Base-by-base conservation (phyloP, 2,888 invertebrate genomes). In the Acanthoscelides obtectus region DNA sequence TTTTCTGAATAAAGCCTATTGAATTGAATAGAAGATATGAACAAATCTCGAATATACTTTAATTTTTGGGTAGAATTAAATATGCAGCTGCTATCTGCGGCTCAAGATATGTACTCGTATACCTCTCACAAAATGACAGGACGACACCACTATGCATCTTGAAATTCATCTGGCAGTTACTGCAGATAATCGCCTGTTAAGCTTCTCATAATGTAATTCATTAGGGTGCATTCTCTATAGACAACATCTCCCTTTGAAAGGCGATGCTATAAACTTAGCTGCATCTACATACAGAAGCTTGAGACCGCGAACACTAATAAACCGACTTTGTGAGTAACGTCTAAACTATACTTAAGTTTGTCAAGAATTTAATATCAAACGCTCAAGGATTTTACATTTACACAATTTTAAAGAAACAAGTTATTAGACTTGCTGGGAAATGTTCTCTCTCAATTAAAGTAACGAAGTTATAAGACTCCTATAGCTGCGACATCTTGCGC, bases 331-430 rank as follows among this genome's bases (percentile, higher is more conserved):
- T 1, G 12, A 45, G 45, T 12, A 45, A 45, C 45, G 1, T 12
- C 3, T 12, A 12, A 45, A 45, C 12, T 12, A 17, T 45, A 45
- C 17, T 45, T 45, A 45, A 45, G 17, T 17, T 45, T 45, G 45
- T 12, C 12, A 12, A 12, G 45, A 3, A 45, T 45, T 12, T 12
- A 3, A 45, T 45, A 45, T 25, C 8, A 20, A 65, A 70, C 20
- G 68, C 69, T 64, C 45, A 45, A 69, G 69, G 22, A 66, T 76
- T 27, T 68, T n/a, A 74, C 71, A 45, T 45, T 45, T 45, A 3
- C 17, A 45, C 45, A 45, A 12, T 45, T 3, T 12, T 17, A 45
- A 45, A 45, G 45, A 45, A 45, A 12, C 45, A 6, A 45, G 1
- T 45, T 45, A 1, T 1, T 17, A 45, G 45, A 45, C 6, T 3